A percentile compares a stretch with the other conserved stretches of the same genome.
Evolutionary conservation across 1,140 invertebrate genomes (phyloP).

Genomic region (Bombus cullumanus): DNA sequence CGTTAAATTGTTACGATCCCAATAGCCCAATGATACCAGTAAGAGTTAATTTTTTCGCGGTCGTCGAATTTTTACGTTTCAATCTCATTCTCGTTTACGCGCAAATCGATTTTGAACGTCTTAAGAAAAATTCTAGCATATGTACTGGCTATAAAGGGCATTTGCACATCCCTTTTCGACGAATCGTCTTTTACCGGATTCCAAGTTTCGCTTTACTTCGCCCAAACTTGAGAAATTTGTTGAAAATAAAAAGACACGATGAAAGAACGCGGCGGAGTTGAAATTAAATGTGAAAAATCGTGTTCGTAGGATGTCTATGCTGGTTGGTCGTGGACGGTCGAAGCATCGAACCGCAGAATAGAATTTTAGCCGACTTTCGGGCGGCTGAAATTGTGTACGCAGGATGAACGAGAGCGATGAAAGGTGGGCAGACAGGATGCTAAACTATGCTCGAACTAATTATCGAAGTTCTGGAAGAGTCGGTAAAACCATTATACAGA

Average conservation of each 20-base stretch:
- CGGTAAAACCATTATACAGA: slow-evolving; percentile 59
- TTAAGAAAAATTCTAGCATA: too few relatives aligned
- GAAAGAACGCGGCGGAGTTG: background rate
- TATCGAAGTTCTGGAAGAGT: slow-evolving; percentile 55
- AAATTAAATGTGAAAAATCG: background rate
- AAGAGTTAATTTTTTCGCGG: too few relatives aligned
- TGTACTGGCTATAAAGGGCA: too few relatives aligned
- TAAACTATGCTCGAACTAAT: slow-evolving; percentile 65
- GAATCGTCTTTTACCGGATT: too few relatives aligned
- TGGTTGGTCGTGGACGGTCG: background rate
- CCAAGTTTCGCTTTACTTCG: too few relatives aligned
- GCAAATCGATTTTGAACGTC: too few relatives aligned
- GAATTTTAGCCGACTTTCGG: slow-evolving; percentile 18
- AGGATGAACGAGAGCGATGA: slow-evolving; percentile 21
- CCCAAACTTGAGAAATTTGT: background rate
- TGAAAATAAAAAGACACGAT: background rate
- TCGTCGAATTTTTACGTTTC: too few relatives aligned
- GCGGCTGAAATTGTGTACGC: background rate
- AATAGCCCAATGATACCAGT: too few relatives aligned
- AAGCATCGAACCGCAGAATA: background rate
- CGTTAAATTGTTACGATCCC: too few relatives aligned
- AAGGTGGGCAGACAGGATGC: slow-evolving; percentile 32
- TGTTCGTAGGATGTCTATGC: too few relatives aligned
- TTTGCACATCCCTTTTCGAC: too few relatives aligned
- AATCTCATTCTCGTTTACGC: too few relatives aligned